Base-by-base conservation (phyloP, 2,888 invertebrate species). In the Agriopis leucophaearia region DNA sequence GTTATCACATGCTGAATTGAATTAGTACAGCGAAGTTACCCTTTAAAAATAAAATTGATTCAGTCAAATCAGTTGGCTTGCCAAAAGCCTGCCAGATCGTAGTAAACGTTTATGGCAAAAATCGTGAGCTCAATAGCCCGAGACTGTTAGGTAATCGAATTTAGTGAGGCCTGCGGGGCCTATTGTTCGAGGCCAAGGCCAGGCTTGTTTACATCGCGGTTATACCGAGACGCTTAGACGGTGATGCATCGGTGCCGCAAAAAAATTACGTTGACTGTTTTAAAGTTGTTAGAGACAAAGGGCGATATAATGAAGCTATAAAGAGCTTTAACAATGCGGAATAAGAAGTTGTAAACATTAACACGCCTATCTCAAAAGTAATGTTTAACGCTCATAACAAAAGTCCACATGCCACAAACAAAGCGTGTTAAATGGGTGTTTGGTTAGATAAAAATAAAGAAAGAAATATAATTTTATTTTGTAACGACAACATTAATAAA, bases 111-210 rank as follows among this genome's bases (percentile, higher is more conserved):
- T 81, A 80, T 81, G 79, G 79, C 81, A 83, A 88, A 90, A 89
- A 88, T 88, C 89, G 89, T 90, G 88, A 89, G 85, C 87, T 81
- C 88, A 87, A 86, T 87, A 89, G 85, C 84, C 69, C 83, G 83
- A 81, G 79, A 77, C 79, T 82, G 85, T 91, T 90, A 88, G 81
- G 85, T 90, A 89, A 92, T 89, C 89, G 87, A 90, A 91, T 92
- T 90, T 88, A 83, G 89, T 86, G 88, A 84, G 87, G 87, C 87
- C 88, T 84, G 81, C 85, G 88, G 86, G 87, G 82, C 84, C 89
- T 84, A 92, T 92, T 92, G 91, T 92, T 84, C 81, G 87, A 86
- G 91, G 92, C 91, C 93, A 93, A 94, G 93, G 93, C 82, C 90
- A 83, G 74, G 58, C 78, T 83, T 94, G 92, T 94, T 94, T 92